phyloP scores from a whole-genome alignment of 2,888 invertebrate species.

The Stramonita haemastoma region DNA sequence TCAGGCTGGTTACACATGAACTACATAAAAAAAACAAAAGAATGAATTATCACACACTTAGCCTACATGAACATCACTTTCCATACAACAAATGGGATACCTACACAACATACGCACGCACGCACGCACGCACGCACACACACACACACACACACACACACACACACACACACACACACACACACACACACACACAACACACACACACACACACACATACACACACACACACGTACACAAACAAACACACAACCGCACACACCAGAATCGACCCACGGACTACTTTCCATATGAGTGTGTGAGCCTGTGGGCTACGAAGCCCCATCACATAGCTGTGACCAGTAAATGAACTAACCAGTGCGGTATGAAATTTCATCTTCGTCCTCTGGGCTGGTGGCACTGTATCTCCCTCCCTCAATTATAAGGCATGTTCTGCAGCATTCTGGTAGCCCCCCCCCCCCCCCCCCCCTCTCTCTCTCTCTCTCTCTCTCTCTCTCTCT shows the following conservation, averaged over 20 bases:
- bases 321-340: not conserved
- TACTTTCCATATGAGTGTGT: not conserved
- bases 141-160: conserved; percentile 22
- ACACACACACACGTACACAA: not conserved
- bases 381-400: not conserved
- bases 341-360: not conserved
- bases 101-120: not conserved
- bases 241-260: not conserved
- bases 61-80: no score
- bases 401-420: not conserved
- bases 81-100: not conserved
- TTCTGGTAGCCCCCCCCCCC: not conserved
- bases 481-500: conserved; percentile 1
- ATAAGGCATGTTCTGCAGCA: not conserved
- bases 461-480: not conserved
- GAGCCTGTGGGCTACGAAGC: not conserved
- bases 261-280: not conserved
- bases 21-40: no score
- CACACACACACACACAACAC: not conserved
- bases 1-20: no score
- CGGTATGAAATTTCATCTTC: not conserved
- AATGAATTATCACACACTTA: no score
- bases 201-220: conserved; percentile 7
- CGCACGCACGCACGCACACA: conserved; percentile 6
- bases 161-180: not conserved